Evolutionary conservation across 2,113 vertebrate genomes (phyloP).

Genomic region (Phaethornis superciliosus): DNA sequence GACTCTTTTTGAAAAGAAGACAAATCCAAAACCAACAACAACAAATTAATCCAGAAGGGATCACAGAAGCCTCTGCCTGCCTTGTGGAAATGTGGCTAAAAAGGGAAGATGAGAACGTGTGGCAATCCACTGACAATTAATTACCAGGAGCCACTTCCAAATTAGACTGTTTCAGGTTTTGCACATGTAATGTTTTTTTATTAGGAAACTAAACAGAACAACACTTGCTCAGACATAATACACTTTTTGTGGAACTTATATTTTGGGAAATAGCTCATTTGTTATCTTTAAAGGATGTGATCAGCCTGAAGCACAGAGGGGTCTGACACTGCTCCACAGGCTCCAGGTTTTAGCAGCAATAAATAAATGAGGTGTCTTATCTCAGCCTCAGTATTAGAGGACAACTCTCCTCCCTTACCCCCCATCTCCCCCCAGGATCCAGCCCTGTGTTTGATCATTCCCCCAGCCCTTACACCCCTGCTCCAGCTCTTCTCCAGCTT

Average conservation of each 20-base stretch:
- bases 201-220: background rate
- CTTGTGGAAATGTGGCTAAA: background rate
- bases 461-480: background rate
- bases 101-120: background rate
- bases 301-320: background rate
- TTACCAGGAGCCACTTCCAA: background rate
- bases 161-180: background rate
- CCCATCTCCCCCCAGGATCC: background rate
- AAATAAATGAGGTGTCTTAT: background rate
- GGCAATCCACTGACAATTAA: background rate
- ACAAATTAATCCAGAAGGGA: background rate
- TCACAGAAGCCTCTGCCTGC: background rate
- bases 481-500: background rate
- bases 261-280: background rate
- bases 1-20: background rate
- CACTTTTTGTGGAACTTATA: background rate
- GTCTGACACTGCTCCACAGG: accelerated
- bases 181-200: background rate
- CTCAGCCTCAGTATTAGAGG: background rate
- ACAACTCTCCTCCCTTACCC: background rate
- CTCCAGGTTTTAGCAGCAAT: background rate
- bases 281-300: background rate
- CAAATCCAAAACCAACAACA: background rate
- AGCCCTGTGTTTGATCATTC: background rate
- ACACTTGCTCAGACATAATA: background rate